These are phyloP conservation scores for Pocillopora damicornis DNA, from an alignment of 64 coral and sea anemone species.

Conservation along the genomic window DNA sequence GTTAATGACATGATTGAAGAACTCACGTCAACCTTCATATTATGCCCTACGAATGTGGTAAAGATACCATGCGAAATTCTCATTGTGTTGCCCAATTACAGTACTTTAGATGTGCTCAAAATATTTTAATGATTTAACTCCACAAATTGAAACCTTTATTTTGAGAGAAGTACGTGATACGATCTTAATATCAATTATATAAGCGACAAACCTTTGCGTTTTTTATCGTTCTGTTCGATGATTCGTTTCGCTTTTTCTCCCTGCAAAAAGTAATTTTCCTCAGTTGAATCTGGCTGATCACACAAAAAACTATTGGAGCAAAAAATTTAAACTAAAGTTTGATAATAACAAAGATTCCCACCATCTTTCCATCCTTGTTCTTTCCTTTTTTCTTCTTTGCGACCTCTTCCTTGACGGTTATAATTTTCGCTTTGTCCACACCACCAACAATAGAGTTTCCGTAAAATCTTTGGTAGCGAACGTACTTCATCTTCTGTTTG, in stretches of 20 bases:
- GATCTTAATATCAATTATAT: background rate
- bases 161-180: too few species aligned
- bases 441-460: constrained; percentile 38
- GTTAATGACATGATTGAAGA: too few species aligned
- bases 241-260: background rate
- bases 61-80: too few species aligned
- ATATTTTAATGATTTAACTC: background rate
- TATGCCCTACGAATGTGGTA: too few species aligned
- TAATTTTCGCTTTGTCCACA: constrained; percentile 27
- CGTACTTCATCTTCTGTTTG: background rate
- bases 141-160: background rate
- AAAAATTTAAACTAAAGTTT: too few species aligned
- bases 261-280: background rate
- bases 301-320: too few species aligned
- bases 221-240: constrained; percentile 7
- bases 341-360: background rate
- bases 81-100: too few species aligned
- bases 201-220: background rate
- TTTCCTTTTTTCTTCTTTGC: constrained; percentile 12
- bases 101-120: background rate
- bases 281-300: too few species aligned
- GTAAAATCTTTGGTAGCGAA: constrained; percentile 27
- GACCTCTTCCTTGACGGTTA: background rate
- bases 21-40: too few species aligned
- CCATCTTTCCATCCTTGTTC: constrained; percentile 3